phyloP scores from a whole-genome alignment of 2,797 vertebrate species.

The Paramormyrops hopkinsi region DNA sequence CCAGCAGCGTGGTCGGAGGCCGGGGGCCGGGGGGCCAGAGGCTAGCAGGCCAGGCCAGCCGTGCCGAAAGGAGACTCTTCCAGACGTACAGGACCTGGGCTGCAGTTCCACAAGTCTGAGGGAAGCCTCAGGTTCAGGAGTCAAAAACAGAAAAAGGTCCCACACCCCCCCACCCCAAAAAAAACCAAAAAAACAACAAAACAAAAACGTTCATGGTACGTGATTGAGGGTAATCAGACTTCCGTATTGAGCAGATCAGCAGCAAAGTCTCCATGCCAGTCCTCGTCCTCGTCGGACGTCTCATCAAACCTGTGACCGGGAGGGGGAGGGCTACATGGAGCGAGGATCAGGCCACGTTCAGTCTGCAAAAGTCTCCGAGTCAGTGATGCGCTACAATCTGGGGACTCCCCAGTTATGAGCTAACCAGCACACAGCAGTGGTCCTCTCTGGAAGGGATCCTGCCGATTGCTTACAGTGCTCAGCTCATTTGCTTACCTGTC shows the following conservation, averaged over 20 bases:
- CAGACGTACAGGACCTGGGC: background rate
- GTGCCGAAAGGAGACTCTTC: background rate
- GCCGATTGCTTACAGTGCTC: background rate
- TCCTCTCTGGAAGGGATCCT: background rate
- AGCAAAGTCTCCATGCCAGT: background rate
- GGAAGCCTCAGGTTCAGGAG: background rate
- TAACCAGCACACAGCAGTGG: background rate
- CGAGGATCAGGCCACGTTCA: background rate
- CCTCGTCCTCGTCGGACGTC: background rate
- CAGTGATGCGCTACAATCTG: background rate
- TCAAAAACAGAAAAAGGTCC: background rate
- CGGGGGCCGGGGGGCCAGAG: background rate
- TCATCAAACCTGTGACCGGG: background rate
- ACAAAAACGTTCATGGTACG: background rate
- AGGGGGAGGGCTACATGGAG: background rate
- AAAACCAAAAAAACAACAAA: background rate
- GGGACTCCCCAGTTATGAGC: background rate
- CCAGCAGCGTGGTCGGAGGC: background rate
- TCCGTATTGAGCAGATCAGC: constrained; percentile 3
- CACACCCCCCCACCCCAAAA: background rate
- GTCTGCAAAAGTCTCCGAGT: background rate
- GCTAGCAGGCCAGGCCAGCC: background rate
- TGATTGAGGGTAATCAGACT: background rate
- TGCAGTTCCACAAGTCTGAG: background rate
- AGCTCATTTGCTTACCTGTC: background rate